Base-by-base conservation (phyloP, 2,888 invertebrate genomes). In the Exocentrus adspersus region DNA sequence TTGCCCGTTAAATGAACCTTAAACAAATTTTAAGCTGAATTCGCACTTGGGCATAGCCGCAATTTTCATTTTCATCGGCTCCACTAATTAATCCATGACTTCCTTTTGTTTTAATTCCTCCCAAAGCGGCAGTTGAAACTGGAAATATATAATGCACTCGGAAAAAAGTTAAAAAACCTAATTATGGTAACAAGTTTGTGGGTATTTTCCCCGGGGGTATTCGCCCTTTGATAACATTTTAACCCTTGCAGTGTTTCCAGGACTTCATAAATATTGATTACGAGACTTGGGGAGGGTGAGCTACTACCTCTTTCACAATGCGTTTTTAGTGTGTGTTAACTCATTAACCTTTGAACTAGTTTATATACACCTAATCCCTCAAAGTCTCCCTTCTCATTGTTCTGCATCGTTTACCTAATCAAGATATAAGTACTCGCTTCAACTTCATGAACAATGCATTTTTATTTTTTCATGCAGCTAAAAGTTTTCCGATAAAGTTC, bases 141-240 rank as follows among this genome's bases (percentile, higher is more conserved):
- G 57, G 46, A 57, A 57, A 57, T 57, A 57, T 57, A 57, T 57
- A 57, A 57, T 57, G 46, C 46, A 46, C 46, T 32, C 45, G 46
- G 57, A 57, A 57, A 56, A 62, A 69, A 65, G 67, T 73, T 69
- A 59, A 73, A 75, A 76, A 75, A 72, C 72, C 70, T 72, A 73
- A 75, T 75, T 75, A 75, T 67, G 67, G 72, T 72, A 74, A 72
- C 75, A 75, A 74, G 72, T 72, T 76, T 67, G 67, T 61, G 72
- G 71, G 70, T 72, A 73, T 75, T 69, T 69, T 63, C 66, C 76
- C 69, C 71, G 48, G 60, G 72, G 73, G 73, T 57, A 68, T 73
- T 73, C 66, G 71, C 71, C 73, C 71, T 72, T 72, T 75, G 74
- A 74, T 72, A 73, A 70, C 68, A 65, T 64, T 69, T 67, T 67